phyloP scores from a whole-genome alignment of 2,888 invertebrate species.

The Anarsia innoxiella region DNA sequence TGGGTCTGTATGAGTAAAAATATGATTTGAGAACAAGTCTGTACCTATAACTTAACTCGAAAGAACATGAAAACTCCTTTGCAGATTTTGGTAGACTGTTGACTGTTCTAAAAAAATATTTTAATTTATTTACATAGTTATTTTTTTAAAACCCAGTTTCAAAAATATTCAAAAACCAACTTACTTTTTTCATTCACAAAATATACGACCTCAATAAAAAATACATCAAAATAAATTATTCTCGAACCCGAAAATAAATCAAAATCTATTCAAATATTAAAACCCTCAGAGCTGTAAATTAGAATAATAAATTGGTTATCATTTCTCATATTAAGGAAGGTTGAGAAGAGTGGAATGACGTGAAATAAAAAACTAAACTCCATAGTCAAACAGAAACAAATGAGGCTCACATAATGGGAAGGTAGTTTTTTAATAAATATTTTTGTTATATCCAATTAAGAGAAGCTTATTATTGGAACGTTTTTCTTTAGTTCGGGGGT shows the following conservation, averaged over 20 bases:
- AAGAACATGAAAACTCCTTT: too few relatives aligned
- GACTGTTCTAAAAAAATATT: too few relatives aligned
- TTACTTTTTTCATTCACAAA: too few relatives aligned
- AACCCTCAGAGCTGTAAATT: slow-evolving; percentile 45
- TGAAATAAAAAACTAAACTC: slow-evolving; percentile 24
- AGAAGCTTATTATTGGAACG: slow-evolving; percentile 45
- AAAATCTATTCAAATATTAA: slow-evolving; percentile 43
- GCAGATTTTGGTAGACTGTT: too few relatives aligned
- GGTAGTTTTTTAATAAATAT: slow-evolving; percentile 53
- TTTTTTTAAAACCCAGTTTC: too few relatives aligned
- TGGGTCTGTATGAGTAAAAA: too few relatives aligned
- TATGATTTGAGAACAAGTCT: too few relatives aligned
- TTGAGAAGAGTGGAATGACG: slow-evolving; percentile 16
- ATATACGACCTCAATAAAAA: too few relatives aligned
- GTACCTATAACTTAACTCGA: too few relatives aligned
- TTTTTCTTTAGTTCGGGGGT: slow-evolving; percentile 56
- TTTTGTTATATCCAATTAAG: slow-evolving; percentile 70
- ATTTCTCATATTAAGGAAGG: slow-evolving; percentile 19
- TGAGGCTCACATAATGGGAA: slow-evolving; percentile 55
- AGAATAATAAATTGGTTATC: slow-evolving; percentile 53
- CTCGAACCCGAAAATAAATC: slow-evolving; percentile 16
- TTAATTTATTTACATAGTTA: too few relatives aligned
- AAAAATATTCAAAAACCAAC: too few relatives aligned
- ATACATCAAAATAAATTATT: too few relatives aligned
- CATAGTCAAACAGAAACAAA: slow-evolving; percentile 58